Evolutionary conservation across 2,797 vertebrate genomes (phyloP), one percentile per base, ranked within the genome.

Genomic region (Diplodus puntazzo): DNA sequence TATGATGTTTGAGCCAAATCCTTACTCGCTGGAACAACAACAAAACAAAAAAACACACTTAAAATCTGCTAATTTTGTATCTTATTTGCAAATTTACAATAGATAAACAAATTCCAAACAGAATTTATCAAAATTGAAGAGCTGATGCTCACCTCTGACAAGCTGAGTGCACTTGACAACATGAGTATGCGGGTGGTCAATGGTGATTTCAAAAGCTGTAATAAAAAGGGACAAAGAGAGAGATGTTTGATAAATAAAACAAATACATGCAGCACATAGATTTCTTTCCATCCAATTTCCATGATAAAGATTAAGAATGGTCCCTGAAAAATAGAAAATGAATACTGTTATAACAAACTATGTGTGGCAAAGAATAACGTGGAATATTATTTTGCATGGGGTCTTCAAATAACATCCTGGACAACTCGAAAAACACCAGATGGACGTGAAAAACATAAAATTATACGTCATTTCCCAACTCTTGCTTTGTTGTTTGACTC

Each of bases 1-100:
- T 99, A 99, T 93, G 98, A 99, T 77, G 98, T 99, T 96, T 99
- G 98, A 92, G 98, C 98, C 96, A 99, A 96, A 96, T 99, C 98
- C 97, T 99, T 99, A 96, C 98, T 99, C 92, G 98, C 98, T 99
- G 97, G 73, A 92, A 92, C 81, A 89, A 92, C 90, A 92, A 87
- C 43, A 88, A 67, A 91, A 66, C 73, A 88, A 77, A 91, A 42
- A 87, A 68, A 80, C 30, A 55, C 20, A 87, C 66, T 86, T 90
- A 86, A 89, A 87, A 88, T 52, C 84, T 77, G 52, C 11, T 49
- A 42, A 45, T 11, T 2, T 12, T 12, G 2, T 13, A 4, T 5
- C 17, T 3, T 1, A 21, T 7, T 0, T 3, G 21, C 11, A 53
- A 21, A 54, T 11, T 0, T 43, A 48, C 3, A n/a, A 25, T 49